Conservation (phyloP, 30 jellyfish, hydroid and myxozoan species). For the Calvadosia cruxmelitensis region DNA sequence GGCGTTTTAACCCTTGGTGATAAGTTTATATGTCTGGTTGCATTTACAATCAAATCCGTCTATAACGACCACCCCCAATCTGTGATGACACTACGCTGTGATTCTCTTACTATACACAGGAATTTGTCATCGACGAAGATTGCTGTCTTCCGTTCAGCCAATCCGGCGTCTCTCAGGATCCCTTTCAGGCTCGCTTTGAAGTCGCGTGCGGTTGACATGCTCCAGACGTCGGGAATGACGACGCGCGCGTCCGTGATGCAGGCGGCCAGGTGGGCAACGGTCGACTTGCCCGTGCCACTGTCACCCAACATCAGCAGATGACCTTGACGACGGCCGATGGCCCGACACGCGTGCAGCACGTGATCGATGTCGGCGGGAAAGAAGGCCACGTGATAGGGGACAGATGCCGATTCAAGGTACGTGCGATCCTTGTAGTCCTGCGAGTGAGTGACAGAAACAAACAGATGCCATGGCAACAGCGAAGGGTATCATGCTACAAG, state of each 20-base stretch:
- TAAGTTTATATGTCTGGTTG: no score
- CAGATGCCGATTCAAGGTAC: constrained; percentile 36
- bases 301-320: constrained; percentile 67
- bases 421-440: constrained; percentile 88
- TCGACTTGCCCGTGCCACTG: constrained; percentile 79
- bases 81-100: no score
- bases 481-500: no score
- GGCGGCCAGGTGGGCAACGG: constrained; percentile 68
- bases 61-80: no score
- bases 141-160: constrained; percentile 38
- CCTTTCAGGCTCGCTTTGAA: constrained; percentile 55
- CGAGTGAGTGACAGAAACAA: no score
- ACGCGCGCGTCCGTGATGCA: constrained; percentile 57
- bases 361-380: constrained; percentile 58
- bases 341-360: constrained; percentile 70
- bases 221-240: constrained; percentile 30
- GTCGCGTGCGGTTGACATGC: constrained; percentile 35
- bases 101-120: no score
- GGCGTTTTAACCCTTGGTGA: no score
- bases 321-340: constrained; percentile 54
- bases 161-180: constrained; percentile 39
- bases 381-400: constrained; percentile 36
- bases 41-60: no score
- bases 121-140: constrained; percentile 37
- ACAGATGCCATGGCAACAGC: no score